Percentiles rank a stretch among this genome's conserved stretches.
Conservation (phyloP, 2,888 invertebrate species). For the Tipula helvola region DNA sequence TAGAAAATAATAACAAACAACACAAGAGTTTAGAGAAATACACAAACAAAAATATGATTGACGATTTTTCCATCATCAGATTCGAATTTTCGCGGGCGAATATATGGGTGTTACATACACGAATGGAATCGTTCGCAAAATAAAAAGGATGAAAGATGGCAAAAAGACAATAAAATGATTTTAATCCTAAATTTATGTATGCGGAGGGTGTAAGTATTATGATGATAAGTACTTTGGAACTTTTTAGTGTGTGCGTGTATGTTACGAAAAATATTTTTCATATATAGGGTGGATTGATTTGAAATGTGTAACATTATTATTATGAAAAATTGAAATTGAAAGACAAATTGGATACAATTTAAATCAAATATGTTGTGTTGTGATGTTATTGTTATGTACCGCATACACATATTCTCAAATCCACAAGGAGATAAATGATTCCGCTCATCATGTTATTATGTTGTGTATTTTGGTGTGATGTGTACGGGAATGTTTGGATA, state of each 20-base stretch:
- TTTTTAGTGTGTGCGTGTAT: neutral
- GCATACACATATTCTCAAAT: neutral
- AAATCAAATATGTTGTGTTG: slow-evolving; percentile 4
- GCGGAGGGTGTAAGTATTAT: neutral
- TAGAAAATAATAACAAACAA: neutral
- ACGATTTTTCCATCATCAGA: neutral
- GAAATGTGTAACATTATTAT: neutral
- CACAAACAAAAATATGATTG: neutral
- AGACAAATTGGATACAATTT: slow-evolving; percentile 4
- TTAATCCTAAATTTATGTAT: neutral
- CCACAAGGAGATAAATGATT: neutral
- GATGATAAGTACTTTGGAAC: neutral
- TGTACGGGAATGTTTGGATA: neutral
- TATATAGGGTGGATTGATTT: neutral
- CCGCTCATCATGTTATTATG: neutral
- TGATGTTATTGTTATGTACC: neutral
- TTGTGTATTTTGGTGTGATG: neutral
- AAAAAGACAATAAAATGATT: neutral
- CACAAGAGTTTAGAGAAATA: neutral
- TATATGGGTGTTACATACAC: neutral
- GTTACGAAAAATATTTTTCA: neutral
- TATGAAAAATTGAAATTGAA: neutral
- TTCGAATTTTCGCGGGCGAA: neutral
- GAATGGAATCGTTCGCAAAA: neutral
- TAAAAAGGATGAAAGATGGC: neutral